Base-by-base conservation (phyloP, 2,888 invertebrate genomes). In the Myopa tessellatipennis region DNA sequence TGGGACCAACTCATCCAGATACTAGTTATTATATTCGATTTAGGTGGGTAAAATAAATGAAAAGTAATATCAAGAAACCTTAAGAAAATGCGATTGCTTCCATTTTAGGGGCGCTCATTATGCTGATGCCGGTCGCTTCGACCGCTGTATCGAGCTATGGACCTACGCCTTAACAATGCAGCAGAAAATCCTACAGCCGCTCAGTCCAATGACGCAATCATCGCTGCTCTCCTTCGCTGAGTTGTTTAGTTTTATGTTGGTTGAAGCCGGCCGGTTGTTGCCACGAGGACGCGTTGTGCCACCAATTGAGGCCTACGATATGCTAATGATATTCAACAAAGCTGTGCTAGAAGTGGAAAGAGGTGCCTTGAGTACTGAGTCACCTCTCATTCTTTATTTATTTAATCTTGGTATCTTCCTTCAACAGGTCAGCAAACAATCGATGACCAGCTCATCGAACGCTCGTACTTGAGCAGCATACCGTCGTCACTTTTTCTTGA, bases 91-190 rank as follows among this genome's bases (percentile, higher is more conserved):
- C 10, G 5, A 5, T 7, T 36, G 52, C 16, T 61, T 50, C 14
- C 8, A 6, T 74, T 63, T 78, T 65, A 92, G 97, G 85, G 96
- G 96, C 79, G 96, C 96, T 0, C 94, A 98, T 81, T 98, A 98
- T 90, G 98, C 98, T 60, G 98, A 98, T 90, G 95, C 96, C 81
- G 96, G 98, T 4, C 95, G 97, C 85, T 98, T 98, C 91, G 92
- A 93, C 83, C 92, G 95, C 82, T 98, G 98, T 90, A 96, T 98
- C 81, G 94, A 95, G 85, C 91, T 98, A 81, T 98, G 98, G 98
- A 96, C 96, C 90, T 98, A 98, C 90, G 98, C 98, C 45, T 91
- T 98, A 58, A 97, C 97, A 88, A 97, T 98, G 96, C 98, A 98
- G 89, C 96, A 97, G 88, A 93, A 94, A 80, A 96, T 97, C 90